Percentiles rank a stretch among this genome's conserved stretches.
These are phyloP conservation scores for Pipistrellus pipistrellus DNA, from an alignment of 2,797 vertebrate genomes.

Conservation along the genomic window DNA sequence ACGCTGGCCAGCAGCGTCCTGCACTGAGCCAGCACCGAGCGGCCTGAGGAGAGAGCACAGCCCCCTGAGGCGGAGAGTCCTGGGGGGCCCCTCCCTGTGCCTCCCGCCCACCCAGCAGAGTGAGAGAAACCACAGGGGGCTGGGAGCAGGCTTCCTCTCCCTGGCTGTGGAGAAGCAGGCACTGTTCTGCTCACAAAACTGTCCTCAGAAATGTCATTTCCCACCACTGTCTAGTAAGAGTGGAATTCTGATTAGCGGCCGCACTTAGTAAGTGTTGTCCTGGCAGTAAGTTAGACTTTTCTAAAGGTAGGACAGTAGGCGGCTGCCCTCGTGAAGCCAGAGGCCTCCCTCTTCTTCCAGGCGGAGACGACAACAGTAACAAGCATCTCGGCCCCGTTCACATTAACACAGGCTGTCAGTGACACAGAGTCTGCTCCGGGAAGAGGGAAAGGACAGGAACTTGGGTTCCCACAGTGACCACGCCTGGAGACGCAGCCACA, in stretches of 20 bases:
- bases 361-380: neutral
- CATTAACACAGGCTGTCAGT: neutral
- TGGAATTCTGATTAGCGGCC: neutral
- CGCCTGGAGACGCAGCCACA: too few species aligned
- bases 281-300: fast-evolving
- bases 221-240: too few species aligned
- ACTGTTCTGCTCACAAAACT: fast-evolving
- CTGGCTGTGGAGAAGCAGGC: neutral
- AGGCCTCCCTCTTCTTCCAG: neutral
- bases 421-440: neutral
- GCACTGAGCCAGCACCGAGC: conserved; percentile 92
- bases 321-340: neutral
- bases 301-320: fast-evolving
- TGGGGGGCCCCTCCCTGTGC: fast-evolving
- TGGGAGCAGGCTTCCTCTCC: fast-evolving
- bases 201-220: fast-evolving
- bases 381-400: neutral
- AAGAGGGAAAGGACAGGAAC: neutral
- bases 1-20: conserved; percentile 93
- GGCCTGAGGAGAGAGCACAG: conserved; percentile 88
- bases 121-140: fast-evolving
- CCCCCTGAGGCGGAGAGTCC: neutral
- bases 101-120: fast-evolving
- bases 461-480: neutral
- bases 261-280: fast-evolving